A percentile compares a stretch with the other conserved stretches of the same genome.
These are phyloP conservation scores for Passer domesticus DNA, from an alignment of 2,113 vertebrate species.

Conservation along the genomic window DNA sequence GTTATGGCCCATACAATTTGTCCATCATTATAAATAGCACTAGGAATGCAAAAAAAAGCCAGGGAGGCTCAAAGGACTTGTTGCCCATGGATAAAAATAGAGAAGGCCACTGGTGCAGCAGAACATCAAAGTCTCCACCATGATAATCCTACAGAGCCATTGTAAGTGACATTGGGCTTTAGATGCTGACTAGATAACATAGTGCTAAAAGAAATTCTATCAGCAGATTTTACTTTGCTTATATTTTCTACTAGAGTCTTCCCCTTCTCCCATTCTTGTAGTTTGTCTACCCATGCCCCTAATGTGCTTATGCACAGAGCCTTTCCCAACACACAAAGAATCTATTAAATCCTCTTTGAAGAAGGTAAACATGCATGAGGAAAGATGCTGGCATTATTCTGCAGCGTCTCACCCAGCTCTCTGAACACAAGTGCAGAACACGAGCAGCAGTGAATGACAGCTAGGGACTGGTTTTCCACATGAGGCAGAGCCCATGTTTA, in stretches of 20 bases:
- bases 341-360: neutral
- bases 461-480: neutral
- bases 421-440: neutral
- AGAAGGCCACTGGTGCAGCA: neutral
- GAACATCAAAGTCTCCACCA: neutral
- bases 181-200: neutral
- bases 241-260: neutral
- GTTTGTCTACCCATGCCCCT: neutral
- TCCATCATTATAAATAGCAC: neutral
- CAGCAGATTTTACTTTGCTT: neutral
- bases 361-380: neutral
- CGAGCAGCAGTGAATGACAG: neutral
- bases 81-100: neutral
- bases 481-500: neutral
- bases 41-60: neutral
- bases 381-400: neutral
- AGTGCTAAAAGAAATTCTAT: neutral
- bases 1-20: neutral
- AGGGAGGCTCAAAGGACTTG: neutral
- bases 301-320: neutral
- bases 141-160: neutral
- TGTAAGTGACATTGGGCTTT: neutral
- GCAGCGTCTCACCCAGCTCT: neutral
- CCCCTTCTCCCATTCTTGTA: neutral
- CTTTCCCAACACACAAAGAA: neutral